Conservation (phyloP, 2,113 vertebrate genomes). For the Gymnogyps californianus region DNA sequence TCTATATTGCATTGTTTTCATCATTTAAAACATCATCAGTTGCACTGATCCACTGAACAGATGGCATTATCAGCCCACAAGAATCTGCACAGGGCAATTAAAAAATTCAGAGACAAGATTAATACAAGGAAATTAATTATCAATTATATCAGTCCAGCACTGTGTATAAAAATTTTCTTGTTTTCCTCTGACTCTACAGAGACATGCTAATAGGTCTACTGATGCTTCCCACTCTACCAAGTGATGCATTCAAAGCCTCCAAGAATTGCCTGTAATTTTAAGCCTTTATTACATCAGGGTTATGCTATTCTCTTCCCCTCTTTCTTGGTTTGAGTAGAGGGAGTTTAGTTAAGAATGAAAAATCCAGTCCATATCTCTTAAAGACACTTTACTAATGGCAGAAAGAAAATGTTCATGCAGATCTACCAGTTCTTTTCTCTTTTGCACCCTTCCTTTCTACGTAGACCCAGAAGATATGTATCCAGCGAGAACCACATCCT, state of each 20-base stretch:
- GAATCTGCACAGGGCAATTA: conserved; percentile 41
- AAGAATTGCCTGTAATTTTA: neutral
- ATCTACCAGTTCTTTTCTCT: neutral
- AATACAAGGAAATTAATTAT: conserved; percentile 56
- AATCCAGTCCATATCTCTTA: neutral
- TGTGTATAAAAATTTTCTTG: neutral
- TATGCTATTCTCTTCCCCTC: neutral
- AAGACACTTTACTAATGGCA: neutral
- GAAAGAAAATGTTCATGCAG: neutral
- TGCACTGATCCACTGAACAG: conserved; percentile 49
- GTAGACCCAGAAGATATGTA: neutral
- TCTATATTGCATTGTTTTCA: conserved; percentile 34
- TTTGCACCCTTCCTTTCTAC: neutral
- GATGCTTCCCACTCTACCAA: neutral
- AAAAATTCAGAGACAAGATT: conserved; percentile 35
- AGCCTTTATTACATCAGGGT: conserved; percentile 27
- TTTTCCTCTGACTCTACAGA: neutral
- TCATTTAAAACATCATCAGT: conserved; percentile 47
- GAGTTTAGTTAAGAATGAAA: neutral
- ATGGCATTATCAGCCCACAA: conserved; percentile 51
- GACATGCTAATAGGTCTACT: neutral
- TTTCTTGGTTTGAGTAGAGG: neutral
- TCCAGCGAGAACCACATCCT: neutral
- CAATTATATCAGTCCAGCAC: neutral
- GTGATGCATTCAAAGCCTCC: neutral